Evolutionary conservation across 2,797 vertebrate species (phyloP).

Genomic region (Anas bahamensis): DNA sequence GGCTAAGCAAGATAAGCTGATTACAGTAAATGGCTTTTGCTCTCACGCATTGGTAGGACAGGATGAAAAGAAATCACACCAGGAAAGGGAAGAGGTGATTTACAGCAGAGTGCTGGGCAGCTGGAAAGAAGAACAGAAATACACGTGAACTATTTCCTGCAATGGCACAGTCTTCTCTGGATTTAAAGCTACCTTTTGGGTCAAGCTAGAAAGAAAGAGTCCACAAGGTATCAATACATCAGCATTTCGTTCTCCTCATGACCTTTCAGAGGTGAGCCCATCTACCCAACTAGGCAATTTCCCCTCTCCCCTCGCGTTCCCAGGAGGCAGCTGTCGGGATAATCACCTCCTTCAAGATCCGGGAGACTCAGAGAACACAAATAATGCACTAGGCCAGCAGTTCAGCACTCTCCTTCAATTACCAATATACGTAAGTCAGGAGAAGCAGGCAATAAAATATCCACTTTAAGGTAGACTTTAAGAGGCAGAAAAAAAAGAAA

Average conservation of each 20-base stretch:
- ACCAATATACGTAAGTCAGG: slow-evolving; percentile 49
- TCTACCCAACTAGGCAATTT: slow-evolving; percentile 49
- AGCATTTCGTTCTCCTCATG: slow-evolving; percentile 18
- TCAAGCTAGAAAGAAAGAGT: slow-evolving; percentile 35
- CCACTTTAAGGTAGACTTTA: slow-evolving; percentile 59
- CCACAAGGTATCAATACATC: slow-evolving; percentile 42
- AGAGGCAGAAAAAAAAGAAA: slow-evolving; percentile 48
- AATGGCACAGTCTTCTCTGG: not conserved
- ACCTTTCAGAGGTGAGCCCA: slow-evolving; percentile 57
- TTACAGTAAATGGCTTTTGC: slow-evolving; percentile 8
- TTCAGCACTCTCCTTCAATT: slow-evolving; percentile 69
- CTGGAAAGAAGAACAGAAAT: slow-evolving; percentile 9
- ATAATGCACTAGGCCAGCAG: slow-evolving; percentile 60
- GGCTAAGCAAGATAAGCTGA: slow-evolving; percentile 13
- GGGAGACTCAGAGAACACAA: slow-evolving; percentile 42
- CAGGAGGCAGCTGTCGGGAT: slow-evolving; percentile 39
- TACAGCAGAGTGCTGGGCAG: not conserved
- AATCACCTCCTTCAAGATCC: slow-evolving; percentile 60
- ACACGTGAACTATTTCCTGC: not conserved
- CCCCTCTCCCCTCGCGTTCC: slow-evolving; percentile 31
- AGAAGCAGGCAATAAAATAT: slow-evolving; percentile 63
- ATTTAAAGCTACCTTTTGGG: slow-evolving; percentile 46
- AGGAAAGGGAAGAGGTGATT: not conserved
- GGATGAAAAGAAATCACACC: not conserved
- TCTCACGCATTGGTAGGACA: not conserved